Conservation (phyloP, 2,113 vertebrate genomes). For the Lathamus discolor region DNA sequence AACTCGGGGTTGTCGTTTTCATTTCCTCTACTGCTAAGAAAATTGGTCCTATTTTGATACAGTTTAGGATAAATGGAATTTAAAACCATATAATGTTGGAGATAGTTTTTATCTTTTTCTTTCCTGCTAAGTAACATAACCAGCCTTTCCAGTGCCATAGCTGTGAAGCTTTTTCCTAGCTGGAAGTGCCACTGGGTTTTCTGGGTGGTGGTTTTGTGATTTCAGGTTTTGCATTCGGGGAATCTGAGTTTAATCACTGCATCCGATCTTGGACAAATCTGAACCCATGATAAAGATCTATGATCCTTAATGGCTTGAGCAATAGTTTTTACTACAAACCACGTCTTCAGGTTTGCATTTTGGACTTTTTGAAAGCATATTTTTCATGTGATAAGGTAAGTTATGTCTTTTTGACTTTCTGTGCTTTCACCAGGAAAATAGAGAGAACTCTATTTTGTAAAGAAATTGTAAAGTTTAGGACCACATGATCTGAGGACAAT, state of each 20-base stretch:
- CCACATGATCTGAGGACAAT: not conserved
- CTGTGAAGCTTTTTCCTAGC: not conserved
- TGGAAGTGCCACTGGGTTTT: not conserved
- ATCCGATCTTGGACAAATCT: not conserved
- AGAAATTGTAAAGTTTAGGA: not conserved
- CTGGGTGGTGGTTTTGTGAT: not conserved
- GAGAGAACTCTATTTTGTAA: not conserved
- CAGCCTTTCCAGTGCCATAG: not conserved
- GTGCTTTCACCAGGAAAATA: not conserved
- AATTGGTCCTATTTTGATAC: not conserved
- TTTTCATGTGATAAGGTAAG: not conserved
- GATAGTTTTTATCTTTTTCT: not conserved
- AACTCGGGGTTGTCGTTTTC: not conserved
- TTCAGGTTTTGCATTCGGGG: not conserved
- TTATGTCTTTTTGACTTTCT: not conserved
- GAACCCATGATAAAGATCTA: not conserved
- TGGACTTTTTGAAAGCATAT: not conserved
- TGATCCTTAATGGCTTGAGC: not conserved
- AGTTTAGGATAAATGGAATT: not conserved
- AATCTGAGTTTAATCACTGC: not conserved
- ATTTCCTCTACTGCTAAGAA: not conserved
- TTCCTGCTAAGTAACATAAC: not conserved
- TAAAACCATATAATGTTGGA: not conserved
- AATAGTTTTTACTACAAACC: not conserved
- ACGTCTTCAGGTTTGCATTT: not conserved